Evolutionary conservation across 2,797 vertebrate genomes (phyloP), one percentile per base, ranked within the genome.

Genomic region (Phalanger gymnotis): DNA sequence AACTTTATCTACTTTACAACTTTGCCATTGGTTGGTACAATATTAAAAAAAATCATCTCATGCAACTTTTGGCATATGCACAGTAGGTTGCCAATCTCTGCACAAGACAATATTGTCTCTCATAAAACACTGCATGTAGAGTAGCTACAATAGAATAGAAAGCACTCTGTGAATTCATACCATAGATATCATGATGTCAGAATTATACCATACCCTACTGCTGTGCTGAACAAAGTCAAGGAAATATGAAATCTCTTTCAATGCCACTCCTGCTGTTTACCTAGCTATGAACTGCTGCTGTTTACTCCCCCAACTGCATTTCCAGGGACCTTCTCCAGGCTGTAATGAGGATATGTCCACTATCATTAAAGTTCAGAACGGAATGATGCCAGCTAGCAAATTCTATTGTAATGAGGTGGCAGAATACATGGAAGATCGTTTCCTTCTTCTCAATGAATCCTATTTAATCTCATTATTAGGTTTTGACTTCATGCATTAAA

Each of bases 401-500:
- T 87, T 87, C 40, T 51, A 1, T 27, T 28, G 0, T 87, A 87
- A 87, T 87, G 40, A 87, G 87, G 12, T 11, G 0, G 0, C 91
- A 95, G 93, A 91, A n/a, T 54, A 95, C 90, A 93, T 27, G 25
- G 16, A 57, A 14, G 28, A 73, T 0, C 0, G 53, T 53, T 52
- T 93, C 81, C 6, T 94, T 47, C 28, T 92, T 56, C 31, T 87
- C 34, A 94, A 87, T 92, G 53, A 55, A 47, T 91, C 58, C 93
- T 11, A 87, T 73, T 91, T 92, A 73, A 10, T 87, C 9, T 91
- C 25, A 2, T 56, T 87, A 13, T 51, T 2, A 51, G 4, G 0
- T 92, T 87, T 94, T 30, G 14, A n/a, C 54, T 92, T 90, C 31
- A 95, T 87, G 96, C 3, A 91, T 93, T 92, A 90, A 92, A 95